These are phyloP conservation scores for Crypturellus undulatus DNA, from an alignment of 2,113 vertebrate genomes.

Conservation along the genomic window DNA sequence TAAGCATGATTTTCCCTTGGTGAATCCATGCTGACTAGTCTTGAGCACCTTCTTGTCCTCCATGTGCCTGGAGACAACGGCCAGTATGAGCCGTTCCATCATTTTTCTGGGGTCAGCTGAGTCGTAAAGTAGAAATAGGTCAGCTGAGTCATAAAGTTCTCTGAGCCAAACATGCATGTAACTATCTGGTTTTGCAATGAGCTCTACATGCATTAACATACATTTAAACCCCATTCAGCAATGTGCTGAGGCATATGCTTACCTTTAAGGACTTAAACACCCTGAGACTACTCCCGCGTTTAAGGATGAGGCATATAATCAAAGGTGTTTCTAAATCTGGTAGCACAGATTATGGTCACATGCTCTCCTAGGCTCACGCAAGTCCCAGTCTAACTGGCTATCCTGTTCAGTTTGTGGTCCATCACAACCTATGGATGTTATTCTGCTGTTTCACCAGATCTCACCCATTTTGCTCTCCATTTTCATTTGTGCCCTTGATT, in stretches of 20 bases:
- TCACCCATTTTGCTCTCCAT: neutral
- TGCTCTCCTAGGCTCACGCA: neutral
- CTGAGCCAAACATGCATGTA: neutral
- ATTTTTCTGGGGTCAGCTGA: too few relatives aligned
- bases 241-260: neutral
- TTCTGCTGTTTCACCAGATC: neutral
- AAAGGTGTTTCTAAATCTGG: neutral
- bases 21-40: too few relatives aligned
- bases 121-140: too few relatives aligned
- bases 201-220: neutral
- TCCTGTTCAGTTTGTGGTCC: neutral
- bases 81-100: too few relatives aligned
- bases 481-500: neutral
- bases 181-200: neutral
- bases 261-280: neutral
- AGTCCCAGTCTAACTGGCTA: neutral
- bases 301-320: neutral
- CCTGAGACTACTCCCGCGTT: neutral
- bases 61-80: too few relatives aligned
- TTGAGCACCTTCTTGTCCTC: too few relatives aligned
- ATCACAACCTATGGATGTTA: too few relatives aligned
- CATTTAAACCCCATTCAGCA: neutral
- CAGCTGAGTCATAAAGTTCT: neutral
- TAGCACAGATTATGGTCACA: fast-evolving
- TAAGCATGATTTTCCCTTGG: too few relatives aligned